These are phyloP conservation scores for Himantopus leucocephalus DNA, from an alignment of 2,113 vertebrate genomes.

Conservation along the genomic window DNA sequence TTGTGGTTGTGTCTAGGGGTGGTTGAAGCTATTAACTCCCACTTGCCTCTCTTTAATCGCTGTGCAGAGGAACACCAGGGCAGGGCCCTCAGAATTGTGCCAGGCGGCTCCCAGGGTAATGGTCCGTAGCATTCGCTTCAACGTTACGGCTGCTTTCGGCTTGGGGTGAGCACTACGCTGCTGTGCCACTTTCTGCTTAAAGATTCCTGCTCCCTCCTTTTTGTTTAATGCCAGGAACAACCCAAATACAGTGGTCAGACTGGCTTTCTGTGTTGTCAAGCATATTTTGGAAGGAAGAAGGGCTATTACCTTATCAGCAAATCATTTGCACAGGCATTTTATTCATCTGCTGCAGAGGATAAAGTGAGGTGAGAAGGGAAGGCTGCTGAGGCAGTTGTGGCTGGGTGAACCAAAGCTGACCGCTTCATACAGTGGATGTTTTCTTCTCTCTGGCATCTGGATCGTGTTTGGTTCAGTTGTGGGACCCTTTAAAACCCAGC, in stretches of 20 bases:
- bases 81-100: neutral
- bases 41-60: neutral
- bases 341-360: neutral
- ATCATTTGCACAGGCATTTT: neutral
- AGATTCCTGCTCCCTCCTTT: neutral
- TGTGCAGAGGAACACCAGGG: neutral
- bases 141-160: neutral
- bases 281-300: neutral
- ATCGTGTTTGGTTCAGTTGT: neutral
- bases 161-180: neutral
- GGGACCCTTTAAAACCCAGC: neutral
- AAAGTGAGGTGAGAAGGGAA: neutral
- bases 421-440: neutral
- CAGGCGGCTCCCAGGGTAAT: neutral
- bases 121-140: rapidly evolving
- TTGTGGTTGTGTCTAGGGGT: neutral
- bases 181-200: neutral
- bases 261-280: neutral
- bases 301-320: neutral
- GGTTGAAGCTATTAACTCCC: neutral
- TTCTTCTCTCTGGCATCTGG: neutral
- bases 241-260: neutral
- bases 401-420: neutral
- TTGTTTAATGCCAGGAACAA: neutral
- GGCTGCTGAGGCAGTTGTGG: neutral